Evolutionary conservation across 1,140 invertebrate genomes (phyloP), one percentile per base, ranked within the genome.

Genomic region (Megathymus violae): DNA sequence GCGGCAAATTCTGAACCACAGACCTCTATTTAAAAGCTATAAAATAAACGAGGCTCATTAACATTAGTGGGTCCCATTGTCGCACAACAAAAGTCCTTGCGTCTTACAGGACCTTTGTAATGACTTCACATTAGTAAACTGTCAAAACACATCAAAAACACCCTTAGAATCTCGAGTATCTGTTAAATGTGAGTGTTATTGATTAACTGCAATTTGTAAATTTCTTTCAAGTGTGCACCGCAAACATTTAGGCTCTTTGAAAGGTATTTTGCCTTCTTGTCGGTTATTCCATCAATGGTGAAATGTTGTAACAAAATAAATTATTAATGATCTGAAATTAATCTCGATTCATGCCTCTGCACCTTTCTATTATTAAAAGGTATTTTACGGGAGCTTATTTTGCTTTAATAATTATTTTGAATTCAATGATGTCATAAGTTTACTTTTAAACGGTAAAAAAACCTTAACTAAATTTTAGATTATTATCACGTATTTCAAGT

Each of bases 31-130:
- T 80, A 78, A 85, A 88, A 80, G 71, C 76, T 69, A 88, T 89
- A 83, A 89, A 89, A 89, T 89, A 85, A 90, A 91, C 71, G 80
- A 76, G 62, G n/a, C 85, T 89, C 85, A 89, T 91, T 89, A 90
- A 78, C 73, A 71, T 79, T 66, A 74, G 78, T 72, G 67, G 62
- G 67, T 47, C 66, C 84, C 67, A 79, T 91, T 89, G 84, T 89
- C 54, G 34, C 50, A 19, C 48, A 64, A 77, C 76, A 88, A 89
- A 78, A 66, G 69, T 72, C 70, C 64, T 76, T 66, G 76, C 74
- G 72, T 78, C 80, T 80, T 75, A 51, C 61, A 80, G 75, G 76
- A 83, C 67, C 75, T 76, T 66, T 64, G 48, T 85, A 89, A 89
- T 80, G 84, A 81, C 73, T 72, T 16, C 77, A 68, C 85, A 91